Evolutionary conservation across 2,888 invertebrate genomes (phyloP), one percentile per base, ranked within the genome.

Genomic region (Lasioglossum villosulum): DNA sequence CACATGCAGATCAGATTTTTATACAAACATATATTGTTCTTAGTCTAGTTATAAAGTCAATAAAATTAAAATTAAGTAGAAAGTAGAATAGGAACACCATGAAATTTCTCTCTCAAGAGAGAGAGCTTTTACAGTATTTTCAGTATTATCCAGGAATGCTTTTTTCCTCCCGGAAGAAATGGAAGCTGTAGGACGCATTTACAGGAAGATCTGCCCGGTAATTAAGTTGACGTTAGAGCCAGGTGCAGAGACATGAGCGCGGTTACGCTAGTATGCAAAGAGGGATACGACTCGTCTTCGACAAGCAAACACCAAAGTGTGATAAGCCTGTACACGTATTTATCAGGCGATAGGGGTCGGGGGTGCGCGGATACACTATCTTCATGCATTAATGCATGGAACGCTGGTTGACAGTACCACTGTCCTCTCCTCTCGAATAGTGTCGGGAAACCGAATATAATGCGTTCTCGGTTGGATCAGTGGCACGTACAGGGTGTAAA

Each of bases 371-470:
- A 78, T 82, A 79, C 85, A 74, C 85, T 75, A 86, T 86, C 89
- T 88, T 90, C 90, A 90, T 90, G 90, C 83, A 90, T 90, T 87
- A 82, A 90, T 90, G 88, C 89, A 90, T 90, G 90, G 84, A 87
- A 90, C 86, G 82, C 75, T 76, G 37, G 81, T 84, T 71, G 83
- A 81, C 72, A 80, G 78, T 80, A 73, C 85, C 63, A 42, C 34
- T 71, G 74, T 81, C 80, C 80, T 75, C 48, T 72, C 48, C 83
- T 59, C 39, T 59, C 39, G 52, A 59, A 66, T 56, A 42, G 39
- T 37, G 63, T 70, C 56, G 48, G 75, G 59, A 78, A 70, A 48
- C 37, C 30, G 56, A 27, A 42, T 74, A 56, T 71, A 48, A 73
- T 72, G 52, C 73, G 75, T 71, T 84, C 74, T n/a, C 48, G 63